phyloP scores from a whole-genome alignment of 2,797 vertebrate genomes.

The Microtus californicus region DNA sequence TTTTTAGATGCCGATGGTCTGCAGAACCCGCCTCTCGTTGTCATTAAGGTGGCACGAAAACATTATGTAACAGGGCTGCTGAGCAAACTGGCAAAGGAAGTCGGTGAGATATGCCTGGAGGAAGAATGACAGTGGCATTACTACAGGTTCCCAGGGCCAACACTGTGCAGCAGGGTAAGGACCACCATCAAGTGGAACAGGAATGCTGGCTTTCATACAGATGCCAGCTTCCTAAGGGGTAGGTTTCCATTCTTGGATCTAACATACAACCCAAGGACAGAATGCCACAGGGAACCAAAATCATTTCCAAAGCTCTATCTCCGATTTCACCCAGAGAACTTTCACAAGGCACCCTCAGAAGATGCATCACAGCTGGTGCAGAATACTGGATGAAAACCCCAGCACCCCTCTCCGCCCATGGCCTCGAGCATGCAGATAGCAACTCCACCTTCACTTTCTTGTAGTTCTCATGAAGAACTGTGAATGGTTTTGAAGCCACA shows the following conservation, averaged over 20 bases:
- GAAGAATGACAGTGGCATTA: not conserved
- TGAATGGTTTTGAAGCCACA: not conserved
- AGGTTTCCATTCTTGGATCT: not conserved
- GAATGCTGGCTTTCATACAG: not conserved
- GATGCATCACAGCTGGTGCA: not conserved
- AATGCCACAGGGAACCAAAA: not conserved
- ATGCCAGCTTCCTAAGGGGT: not conserved
- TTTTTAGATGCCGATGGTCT: conserved; percentile 95
- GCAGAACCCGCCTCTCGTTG: conserved; percentile 94
- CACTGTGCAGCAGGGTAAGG: too few species aligned
- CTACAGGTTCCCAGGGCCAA: not conserved
- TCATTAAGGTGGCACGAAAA: conserved; percentile 98
- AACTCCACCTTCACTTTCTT: not conserved
- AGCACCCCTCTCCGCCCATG: not conserved
- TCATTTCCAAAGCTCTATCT: not conserved
- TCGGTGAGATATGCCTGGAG: conserved; percentile 97
- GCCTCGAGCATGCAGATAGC: not conserved
- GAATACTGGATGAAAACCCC: not conserved
- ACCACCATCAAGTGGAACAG: not conserved
- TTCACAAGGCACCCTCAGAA: not conserved
- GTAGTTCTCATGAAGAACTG: not conserved
- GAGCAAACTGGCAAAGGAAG: conserved; percentile 98
- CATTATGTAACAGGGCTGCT: conserved; percentile 97
- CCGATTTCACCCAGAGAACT: not conserved
- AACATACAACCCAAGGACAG: not conserved